A percentile compares a stretch with the other conserved stretches of the same genome.
Conservation (phyloP, 2,888 invertebrate genomes). For the Polydrusus tereticollis region DNA sequence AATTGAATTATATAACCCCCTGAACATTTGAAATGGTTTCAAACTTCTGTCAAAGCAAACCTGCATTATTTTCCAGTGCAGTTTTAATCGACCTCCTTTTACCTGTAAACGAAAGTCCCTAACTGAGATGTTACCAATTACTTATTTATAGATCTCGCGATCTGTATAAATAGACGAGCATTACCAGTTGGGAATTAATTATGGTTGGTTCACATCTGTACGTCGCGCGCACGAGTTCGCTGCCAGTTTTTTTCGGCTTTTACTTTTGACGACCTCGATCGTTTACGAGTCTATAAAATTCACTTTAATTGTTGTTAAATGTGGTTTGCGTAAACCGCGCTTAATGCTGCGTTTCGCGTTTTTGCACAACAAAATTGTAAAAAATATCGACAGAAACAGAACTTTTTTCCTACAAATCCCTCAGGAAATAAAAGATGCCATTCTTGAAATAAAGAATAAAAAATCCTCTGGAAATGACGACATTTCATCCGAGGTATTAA, state of each 20-base stretch:
- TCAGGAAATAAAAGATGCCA: no score
- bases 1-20: no score
- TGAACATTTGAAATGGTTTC: no score
- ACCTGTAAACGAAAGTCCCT: slow-evolving; percentile 12
- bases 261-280: slow-evolving; percentile 33
- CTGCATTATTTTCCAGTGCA: no score
- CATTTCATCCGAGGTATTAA: no score
- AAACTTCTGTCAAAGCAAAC: no score
- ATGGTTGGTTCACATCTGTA: slow-evolving; percentile 32
- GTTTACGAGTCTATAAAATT: slow-evolving; percentile 32
- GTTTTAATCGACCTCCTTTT: slow-evolving; percentile 5
- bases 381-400: no score
- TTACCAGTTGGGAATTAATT: slow-evolving; percentile 30
- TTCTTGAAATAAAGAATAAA: no score
- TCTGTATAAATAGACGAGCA: slow-evolving; percentile 36
- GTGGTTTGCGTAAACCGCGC: slow-evolving; percentile 11
- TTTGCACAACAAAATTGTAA: slow-evolving; percentile 21
- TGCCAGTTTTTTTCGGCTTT: slow-evolving; percentile 26
- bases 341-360: slow-evolving; percentile 16
- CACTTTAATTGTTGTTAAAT: slow-evolving; percentile 33
- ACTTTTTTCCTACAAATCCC: no score
- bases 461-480: no score
- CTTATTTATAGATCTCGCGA: slow-evolving; percentile 34
- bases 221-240: slow-evolving; percentile 11
- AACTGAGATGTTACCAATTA: slow-evolving; percentile 28